Conservation (phyloP, 2,888 invertebrate genomes). For the Rhingia campestris region DNA sequence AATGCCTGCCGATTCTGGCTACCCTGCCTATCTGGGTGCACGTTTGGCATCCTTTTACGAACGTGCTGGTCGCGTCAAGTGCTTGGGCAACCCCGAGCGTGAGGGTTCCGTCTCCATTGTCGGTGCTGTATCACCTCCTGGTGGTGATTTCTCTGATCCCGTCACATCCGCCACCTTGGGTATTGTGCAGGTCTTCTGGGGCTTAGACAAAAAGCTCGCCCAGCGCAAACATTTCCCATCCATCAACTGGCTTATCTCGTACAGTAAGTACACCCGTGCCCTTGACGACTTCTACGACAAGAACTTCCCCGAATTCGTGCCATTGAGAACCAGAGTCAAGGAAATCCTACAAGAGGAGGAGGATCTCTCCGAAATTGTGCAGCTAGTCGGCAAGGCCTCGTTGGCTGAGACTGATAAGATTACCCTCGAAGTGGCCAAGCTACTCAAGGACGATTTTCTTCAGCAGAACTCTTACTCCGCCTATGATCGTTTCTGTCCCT, state of each 20-base stretch:
- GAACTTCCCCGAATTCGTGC: conserved; percentile 97
- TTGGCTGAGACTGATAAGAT: conserved; percentile 99
- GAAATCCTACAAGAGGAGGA: conserved; percentile 99
- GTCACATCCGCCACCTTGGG: conserved; percentile 99
- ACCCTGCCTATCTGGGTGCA: conserved; percentile 99
- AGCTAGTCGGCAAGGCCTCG: conserved; percentile 99
- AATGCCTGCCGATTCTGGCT: conserved; percentile 99
- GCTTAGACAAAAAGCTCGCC: conserved; percentile 98
- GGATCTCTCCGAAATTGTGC: conserved; percentile 99
- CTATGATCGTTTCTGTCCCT: conserved; percentile 98
- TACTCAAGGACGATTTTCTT: conserved; percentile 99
- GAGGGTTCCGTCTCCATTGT: conserved; percentile 99
- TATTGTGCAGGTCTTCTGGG: conserved; percentile 99
- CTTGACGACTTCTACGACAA: conserved; percentile 99
- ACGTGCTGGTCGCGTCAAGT: conserved; percentile 98
- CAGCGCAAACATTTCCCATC: conserved; percentile 99
- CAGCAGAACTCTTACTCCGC: conserved; percentile 99
- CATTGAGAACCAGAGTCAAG: conserved; percentile 95
- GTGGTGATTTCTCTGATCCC: conserved; percentile 99
- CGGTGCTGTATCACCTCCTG: conserved; percentile 99
- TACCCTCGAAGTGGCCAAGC: conserved; percentile 98
- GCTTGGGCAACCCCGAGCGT: conserved; percentile 97
- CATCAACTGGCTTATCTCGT: conserved; percentile 99
- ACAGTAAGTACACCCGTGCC: conserved; percentile 98
- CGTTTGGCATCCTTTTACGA: conserved; percentile 99